Evolutionary conservation across 2,113 vertebrate species (phyloP), one percentile per base, ranked within the genome.

Genomic region (Maccullochella peelii): DNA sequence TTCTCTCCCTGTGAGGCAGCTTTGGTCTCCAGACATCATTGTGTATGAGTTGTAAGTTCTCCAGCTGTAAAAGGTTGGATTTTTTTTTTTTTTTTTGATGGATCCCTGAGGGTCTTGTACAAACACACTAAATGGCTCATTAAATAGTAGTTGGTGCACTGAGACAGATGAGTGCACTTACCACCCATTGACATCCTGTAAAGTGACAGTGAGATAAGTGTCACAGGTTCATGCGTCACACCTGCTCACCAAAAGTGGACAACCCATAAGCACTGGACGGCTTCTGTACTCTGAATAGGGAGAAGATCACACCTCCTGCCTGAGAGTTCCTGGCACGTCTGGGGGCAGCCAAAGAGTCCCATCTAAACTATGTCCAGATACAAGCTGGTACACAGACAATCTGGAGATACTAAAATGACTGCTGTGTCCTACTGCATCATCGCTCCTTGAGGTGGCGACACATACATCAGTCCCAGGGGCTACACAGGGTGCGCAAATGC

Each of bases 11-110:
- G 95, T 95, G 15, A 94, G 87, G 71, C 70, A 95, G 16, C 95
- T 96, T 50, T 97, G 96, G 96, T 91, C 92, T 67, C 96, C 96
- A 9, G 96, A 97, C 82, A 96, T 95, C 90, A 95, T 96, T n/a
- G 90, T 97, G 15, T 82, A 95, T 80, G 96, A 97, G 79, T 96
- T 95, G 94, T 96, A 84, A 87, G 93, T 94, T 50, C 20, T 44
- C 15, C 0, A 20, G 23, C 3, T 73, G 6, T 58, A 16, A 14
- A 52, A 33, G 10, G 0, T 36, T 5, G 8, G 33, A 33, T 33
- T 33, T 33, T 42, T 42, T 38, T 7, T 10, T 47, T n/a, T 4
- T 0, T 61, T 59, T 40, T 62, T 69, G 1, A 44, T 65, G 42
- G 14, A 16, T 40, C 14, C 4, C 3, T 38, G 12, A 40, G 5